These are phyloP conservation scores for Odontophorus gujanensis DNA, from an alignment of 2,113 vertebrate genomes.

Conservation along the genomic window DNA sequence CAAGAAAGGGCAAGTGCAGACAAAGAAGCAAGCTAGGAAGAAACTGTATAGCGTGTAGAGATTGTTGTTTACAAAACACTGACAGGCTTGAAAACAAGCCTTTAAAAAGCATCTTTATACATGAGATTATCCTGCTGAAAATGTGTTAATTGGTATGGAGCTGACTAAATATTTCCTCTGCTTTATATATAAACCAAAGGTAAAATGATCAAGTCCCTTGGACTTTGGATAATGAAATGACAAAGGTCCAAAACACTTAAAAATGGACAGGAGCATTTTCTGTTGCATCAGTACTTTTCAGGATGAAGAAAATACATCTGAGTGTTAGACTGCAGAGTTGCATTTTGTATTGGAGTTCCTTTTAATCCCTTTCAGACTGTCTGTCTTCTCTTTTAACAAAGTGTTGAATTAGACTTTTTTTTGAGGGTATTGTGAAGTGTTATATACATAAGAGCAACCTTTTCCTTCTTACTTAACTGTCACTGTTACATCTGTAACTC, in stretches of 20 bases:
- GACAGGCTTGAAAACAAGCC: not conserved
- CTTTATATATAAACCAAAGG: not conserved
- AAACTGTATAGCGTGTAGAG: not conserved
- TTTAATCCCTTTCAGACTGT: not conserved
- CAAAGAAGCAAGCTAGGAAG: not conserved
- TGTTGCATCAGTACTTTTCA: not conserved
- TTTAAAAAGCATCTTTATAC: not conserved
- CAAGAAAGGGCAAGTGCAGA: not conserved
- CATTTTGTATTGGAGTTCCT: not conserved
- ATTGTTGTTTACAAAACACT: not conserved
- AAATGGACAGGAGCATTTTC: not conserved
- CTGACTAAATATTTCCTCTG: not conserved
- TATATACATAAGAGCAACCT: not conserved
- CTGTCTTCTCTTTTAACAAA: not conserved
- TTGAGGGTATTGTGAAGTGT: not conserved
- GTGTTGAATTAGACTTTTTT: not conserved
- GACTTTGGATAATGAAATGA: not conserved
- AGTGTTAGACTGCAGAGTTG: not conserved
- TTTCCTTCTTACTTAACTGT: not conserved
- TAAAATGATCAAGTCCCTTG: not conserved
- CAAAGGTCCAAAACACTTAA: not conserved
- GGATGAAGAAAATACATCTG: not conserved
- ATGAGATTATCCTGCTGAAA: not conserved
- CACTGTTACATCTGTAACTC: not conserved
- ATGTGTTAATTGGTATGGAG: not conserved